A percentile compares a stretch with the other conserved stretches of the same genome.
These are phyloP conservation scores for Trissonchulus sp. DNA, from an alignment of 2,888 invertebrate species.

Conservation along the genomic window DNA sequence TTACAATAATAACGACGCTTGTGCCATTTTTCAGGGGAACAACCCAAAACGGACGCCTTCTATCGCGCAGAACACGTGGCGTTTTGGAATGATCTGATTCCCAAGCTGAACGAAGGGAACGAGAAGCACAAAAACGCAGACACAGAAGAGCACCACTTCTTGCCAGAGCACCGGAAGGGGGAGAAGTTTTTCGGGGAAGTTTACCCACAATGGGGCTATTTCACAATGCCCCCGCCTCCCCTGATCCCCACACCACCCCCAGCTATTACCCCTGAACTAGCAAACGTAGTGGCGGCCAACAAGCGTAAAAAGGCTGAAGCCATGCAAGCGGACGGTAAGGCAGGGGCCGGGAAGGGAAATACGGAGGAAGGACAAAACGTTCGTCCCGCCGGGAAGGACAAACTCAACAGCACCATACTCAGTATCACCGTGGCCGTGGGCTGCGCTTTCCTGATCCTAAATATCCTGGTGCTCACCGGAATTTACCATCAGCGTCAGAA, in stretches of 20 bases:
- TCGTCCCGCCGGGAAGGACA: neutral
- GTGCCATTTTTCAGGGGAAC: slow-evolving; percentile 40
- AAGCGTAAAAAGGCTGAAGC: slow-evolving; percentile 13
- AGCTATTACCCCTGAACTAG: slow-evolving; percentile 12
- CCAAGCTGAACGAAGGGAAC: too few relatives aligned
- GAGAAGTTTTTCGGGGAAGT: slow-evolving; percentile 47
- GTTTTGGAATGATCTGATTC: slow-evolving; percentile 49
- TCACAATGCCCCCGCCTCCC: slow-evolving; percentile 49
- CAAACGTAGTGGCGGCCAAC: slow-evolving; percentile 23
- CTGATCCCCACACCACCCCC: slow-evolving; percentile 35
- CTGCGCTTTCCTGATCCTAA: slow-evolving; percentile 44
- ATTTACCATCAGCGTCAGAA: slow-evolving; percentile 44
- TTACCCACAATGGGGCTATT: slow-evolving; percentile 41
- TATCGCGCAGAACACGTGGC: slow-evolving; percentile 47
- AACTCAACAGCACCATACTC: slow-evolving; percentile 37
- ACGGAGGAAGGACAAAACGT: neutral
- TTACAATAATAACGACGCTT: too few relatives aligned
- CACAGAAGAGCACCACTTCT: slow-evolving; percentile 44
- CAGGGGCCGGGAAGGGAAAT: too few relatives aligned
- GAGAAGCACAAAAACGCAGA: slow-evolving; percentile 37
- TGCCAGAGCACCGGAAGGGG: slow-evolving; percentile 44
- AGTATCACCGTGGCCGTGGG: slow-evolving; percentile 45
- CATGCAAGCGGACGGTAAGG: slow-evolving; percentile 17
- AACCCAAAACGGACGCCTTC: slow-evolving; percentile 47
- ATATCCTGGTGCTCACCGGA: slow-evolving; percentile 45